Evolutionary conservation across 1,140 invertebrate species (phyloP).

Genomic region (Saccostrea echinata): DNA sequence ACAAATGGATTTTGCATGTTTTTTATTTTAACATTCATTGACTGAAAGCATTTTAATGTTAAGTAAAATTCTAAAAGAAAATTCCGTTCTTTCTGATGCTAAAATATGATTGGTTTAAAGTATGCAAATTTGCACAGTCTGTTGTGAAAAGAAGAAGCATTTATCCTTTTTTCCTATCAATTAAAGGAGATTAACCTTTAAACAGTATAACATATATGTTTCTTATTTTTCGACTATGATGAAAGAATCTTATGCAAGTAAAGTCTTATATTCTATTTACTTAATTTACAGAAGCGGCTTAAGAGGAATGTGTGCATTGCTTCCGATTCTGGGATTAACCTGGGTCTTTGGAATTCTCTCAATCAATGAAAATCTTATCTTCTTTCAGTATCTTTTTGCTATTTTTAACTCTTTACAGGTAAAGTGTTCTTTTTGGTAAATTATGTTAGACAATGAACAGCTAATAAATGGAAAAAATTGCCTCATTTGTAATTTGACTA

Average conservation of each 20-base stretch:
- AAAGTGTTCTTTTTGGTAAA: background rate
- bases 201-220: too few species aligned
- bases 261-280: background rate
- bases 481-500: background rate
- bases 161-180: too few species aligned
- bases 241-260: background rate
- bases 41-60: too few species aligned
- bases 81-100: too few species aligned
- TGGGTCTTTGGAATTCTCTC: constrained; percentile 71
- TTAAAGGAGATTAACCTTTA: too few species aligned
- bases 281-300: constrained; percentile 58
- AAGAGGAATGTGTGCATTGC: constrained; percentile 59
- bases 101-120: too few species aligned
- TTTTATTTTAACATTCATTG: too few species aligned
- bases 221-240: constrained; percentile 12
- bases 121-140: too few species aligned
- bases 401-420: constrained; percentile 71
- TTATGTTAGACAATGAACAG: too few species aligned
- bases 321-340: constrained; percentile 66
- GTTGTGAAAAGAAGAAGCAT: too few species aligned
- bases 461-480: too few species aligned
- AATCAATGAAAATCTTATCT: constrained; percentile 58
- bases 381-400: constrained; percentile 69
- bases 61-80: too few species aligned
- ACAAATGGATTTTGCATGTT: background rate